phyloP scores from a whole-genome alignment of 2,113 vertebrate species.

The Papio anubis region DNA sequence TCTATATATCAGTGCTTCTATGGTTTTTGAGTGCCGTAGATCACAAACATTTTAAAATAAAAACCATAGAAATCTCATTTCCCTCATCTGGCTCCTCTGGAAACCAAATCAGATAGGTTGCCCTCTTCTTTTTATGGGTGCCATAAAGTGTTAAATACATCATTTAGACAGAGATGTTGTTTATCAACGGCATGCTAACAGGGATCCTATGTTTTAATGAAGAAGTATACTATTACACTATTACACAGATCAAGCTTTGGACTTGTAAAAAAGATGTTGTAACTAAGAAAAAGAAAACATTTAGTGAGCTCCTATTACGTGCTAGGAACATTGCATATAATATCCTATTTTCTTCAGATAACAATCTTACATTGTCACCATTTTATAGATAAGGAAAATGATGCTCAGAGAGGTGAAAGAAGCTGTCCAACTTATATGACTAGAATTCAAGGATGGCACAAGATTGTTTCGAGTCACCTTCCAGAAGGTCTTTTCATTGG shows the following conservation, averaged over 20 bases:
- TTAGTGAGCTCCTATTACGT: not conserved
- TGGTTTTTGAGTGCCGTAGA: not conserved
- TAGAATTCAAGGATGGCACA: not conserved
- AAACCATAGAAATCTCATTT: not conserved
- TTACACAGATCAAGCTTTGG: not conserved
- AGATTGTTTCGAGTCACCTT: not conserved
- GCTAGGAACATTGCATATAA: not conserved
- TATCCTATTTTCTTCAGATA: not conserved
- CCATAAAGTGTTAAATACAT: not conserved
- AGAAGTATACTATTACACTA: not conserved
- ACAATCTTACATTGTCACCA: not conserved
- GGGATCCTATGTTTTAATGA: not conserved
- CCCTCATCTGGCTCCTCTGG: not conserved
- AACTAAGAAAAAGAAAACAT: not conserved
- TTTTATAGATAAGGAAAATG: not conserved
- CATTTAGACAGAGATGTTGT: not conserved
- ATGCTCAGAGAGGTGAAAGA: not conserved
- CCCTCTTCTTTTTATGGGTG: not conserved
- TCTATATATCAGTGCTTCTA: not conserved
- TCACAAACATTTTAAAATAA: not conserved
- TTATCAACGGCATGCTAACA: not conserved
- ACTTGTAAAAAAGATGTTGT: not conserved
- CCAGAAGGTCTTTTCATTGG: not conserved
- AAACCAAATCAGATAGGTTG: not conserved
- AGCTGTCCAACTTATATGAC: not conserved